Percentiles rank a stretch among this genome's conserved stretches.
Conservation (phyloP, 2,113 vertebrate species). For the Ammodytes dubius region DNA sequence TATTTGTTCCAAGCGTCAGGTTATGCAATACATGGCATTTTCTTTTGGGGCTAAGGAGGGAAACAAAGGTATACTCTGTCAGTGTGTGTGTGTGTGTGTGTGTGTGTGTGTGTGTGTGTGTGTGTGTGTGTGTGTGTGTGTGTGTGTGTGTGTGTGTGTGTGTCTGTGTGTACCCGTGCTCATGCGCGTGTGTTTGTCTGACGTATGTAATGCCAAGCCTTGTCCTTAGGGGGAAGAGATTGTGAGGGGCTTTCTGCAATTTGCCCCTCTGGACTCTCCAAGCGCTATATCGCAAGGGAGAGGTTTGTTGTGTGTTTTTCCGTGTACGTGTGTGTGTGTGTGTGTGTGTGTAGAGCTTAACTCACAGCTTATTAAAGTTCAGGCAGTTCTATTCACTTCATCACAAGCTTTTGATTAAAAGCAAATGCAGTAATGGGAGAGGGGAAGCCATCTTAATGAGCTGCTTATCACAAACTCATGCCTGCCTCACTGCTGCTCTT, state of each 20-base stretch:
- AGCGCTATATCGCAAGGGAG: conserved; percentile 25
- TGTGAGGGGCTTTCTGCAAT: conserved; percentile 68
- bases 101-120: conserved; percentile 22
- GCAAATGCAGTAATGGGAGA: conserved; percentile 67
- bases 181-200: conserved; percentile 44
- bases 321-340: not conserved
- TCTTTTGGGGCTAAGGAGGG: conserved; percentile 40
- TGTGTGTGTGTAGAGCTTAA: not conserved
- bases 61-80: conserved; percentile 37
- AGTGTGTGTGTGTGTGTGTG: conserved; percentile 3
- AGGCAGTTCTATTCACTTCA: conserved; percentile 67
- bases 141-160: conserved; percentile 6
- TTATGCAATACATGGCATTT: conserved; percentile 74
- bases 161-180: not conserved
- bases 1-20: conserved; percentile 50
- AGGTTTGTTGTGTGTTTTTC: not conserved
- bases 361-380: conserved; percentile 64
- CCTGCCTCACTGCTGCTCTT: conserved; percentile 16
- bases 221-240: conserved; percentile 56
- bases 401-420: conserved; percentile 78
- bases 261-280: conserved; percentile 25
- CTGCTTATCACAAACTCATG: conserved; percentile 62
- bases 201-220: conserved; percentile 62
- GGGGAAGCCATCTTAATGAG: conserved; percentile 69
- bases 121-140: conserved; percentile 14